Base-by-base conservation (phyloP, 2,888 invertebrate species). In the Thumatha senex region DNA sequence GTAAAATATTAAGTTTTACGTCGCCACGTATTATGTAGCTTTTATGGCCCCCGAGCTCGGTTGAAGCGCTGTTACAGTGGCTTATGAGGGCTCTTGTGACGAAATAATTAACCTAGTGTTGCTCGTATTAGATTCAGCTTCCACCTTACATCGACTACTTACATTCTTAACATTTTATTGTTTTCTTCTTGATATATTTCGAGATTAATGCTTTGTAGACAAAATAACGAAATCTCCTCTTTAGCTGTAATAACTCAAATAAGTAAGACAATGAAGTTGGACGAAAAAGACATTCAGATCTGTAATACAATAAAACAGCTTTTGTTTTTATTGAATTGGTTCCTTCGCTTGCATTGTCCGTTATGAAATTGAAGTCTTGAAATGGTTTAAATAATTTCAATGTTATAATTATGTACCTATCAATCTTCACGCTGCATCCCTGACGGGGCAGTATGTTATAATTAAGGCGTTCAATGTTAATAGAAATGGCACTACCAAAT, bases 1-100 rank as follows among this genome's bases (percentile, higher is more conserved):
- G 88, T 89, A 88, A 89, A 89, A 90, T 90, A 90, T 89, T 90
- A 89, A 89, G 80, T 88, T 89, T 88, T 87, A 88, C 80, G 88
- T 86, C 80, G 77, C 83, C 87, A 80, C 87, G 83, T 86, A 89
- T 89, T 88, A 89, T 85, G 86, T 86, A 80, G 84, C 86, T 87
- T 91, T 90, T 89, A 88, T 86, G 80, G 76, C 68, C 83, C 75
- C 82, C 74, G 80, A 84, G 87, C 85, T 83, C 84, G 76, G 77
- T 81, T 82, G 82, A 81, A 82, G 84, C 86, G 83, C 80, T 86
- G 86, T 88, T 84, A 87, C 82, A 80, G 78, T 84, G 83, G 86
- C 89, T 91, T 87, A 89, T 79, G 82, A 85, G 82, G 81, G 86
- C 82, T 88, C 87, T 89, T 78, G 82, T 88, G 79, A 83, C 85